These are phyloP conservation scores for Heterotilapia buettikoferi DNA, from an alignment of 2,113 vertebrate genomes.

Conservation along the genomic window DNA sequence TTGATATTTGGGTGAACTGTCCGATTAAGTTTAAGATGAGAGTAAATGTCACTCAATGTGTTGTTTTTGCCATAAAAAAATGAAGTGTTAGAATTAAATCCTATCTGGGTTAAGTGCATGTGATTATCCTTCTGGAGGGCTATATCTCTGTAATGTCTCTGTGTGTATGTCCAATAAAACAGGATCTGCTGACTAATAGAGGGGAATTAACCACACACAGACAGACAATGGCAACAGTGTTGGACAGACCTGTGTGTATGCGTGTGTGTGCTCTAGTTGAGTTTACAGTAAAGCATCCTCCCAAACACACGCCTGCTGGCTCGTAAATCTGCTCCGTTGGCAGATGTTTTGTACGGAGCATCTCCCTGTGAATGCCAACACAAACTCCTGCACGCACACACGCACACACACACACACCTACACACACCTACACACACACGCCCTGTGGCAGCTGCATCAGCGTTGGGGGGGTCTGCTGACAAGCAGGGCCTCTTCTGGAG, in stretches of 20 bases:
- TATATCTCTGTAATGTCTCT: not conserved
- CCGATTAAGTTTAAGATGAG: not conserved
- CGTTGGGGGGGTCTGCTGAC: conserved; percentile 48
- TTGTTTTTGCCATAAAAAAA: not conserved
- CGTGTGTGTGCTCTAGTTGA: not conserved
- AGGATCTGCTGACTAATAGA: conserved; percentile 25
- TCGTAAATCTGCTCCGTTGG: conserved; percentile 47
- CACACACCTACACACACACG: not conserved
- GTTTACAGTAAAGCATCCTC: conserved; percentile 33
- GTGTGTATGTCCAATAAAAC: not conserved
- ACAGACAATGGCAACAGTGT: conserved; percentile 38
- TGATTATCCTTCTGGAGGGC: not conserved
- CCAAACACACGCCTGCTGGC: not conserved
- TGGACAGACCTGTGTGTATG: not conserved
- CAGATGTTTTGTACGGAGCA: conserved; percentile 45
- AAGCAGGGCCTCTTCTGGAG: conserved; percentile 30
- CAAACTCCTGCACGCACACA: not conserved
- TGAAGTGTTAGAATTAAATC: not conserved
- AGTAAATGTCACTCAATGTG: not conserved
- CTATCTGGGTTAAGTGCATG: not conserved
- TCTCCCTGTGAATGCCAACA: not conserved
- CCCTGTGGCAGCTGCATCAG: conserved; percentile 11
- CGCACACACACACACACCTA: not conserved
- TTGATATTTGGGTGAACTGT: not conserved
- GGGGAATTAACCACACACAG: conserved; percentile 15